Evolutionary conservation across 1,140 invertebrate species (phyloP), one percentile per base, ranked within the genome.

Genomic region (Tetramorium simillimum): DNA sequence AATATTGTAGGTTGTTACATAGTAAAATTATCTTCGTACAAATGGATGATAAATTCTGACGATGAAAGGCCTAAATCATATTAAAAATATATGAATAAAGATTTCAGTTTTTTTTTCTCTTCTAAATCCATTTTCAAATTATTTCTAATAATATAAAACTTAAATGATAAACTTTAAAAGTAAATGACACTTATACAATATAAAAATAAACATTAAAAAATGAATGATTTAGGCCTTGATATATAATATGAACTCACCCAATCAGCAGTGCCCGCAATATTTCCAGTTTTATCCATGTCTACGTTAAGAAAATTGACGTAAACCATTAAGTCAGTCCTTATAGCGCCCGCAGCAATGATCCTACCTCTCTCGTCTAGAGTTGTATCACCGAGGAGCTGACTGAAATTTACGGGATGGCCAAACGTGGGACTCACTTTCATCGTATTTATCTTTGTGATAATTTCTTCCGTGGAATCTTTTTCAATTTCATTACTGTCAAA

Each of bases 261-360:
- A 89, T 97, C 97, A 91, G 97, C 96, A 46, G 97, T 97, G 80
- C 97, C 97, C 16, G 97, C 96, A 60, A 96, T 95, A 91, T 97
- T 97, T 78, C 97, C 97, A 65, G 96, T 95, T 92, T 96, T 96
- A 91, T 96, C 95, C 93, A 96, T 96, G 90, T 97, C 95, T 1
- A 97, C 95, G 60, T 95, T 93, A 2, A 96, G 96, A 94, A 97
- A 97, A 94, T 97, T 97, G 0, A 98, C 95, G 86, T 96, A 93
- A 53, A 97, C 95, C 87, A 96, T 96, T 96, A 97, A 97, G 43
- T 95, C 94, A 7, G 97, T 95, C 84, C 97, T 93, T 1, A 97
- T 89, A 63, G 97, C 96, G 91, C 93, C 95, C 10, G 97, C 97
- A 67, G 95, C 93, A 46, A 97, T 93, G 58, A 98, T 96, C 86